Conservation (phyloP, 2,113 vertebrate species). For the Rhodinocichla rosea region DNA sequence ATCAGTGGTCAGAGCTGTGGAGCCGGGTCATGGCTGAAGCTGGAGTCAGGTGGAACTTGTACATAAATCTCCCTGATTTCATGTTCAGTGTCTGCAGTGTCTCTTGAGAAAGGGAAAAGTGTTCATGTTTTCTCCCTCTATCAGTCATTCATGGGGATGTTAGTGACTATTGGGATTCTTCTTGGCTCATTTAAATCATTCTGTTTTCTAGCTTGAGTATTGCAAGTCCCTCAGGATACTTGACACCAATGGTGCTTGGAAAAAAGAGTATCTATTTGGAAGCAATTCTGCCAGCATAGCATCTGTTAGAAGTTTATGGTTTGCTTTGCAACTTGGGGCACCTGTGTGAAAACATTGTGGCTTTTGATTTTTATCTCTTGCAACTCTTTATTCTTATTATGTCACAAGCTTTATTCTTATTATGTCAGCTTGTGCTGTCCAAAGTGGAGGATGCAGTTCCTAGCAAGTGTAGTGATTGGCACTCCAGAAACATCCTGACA, state of each 20-base stretch:
- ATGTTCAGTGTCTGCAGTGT: not conserved
- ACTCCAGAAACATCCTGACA: not conserved
- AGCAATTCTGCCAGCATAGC: not conserved
- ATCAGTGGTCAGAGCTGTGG: not conserved
- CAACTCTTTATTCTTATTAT: not conserved
- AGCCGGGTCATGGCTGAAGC: not conserved
- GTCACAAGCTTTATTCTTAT: not conserved
- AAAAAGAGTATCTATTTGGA: not conserved
- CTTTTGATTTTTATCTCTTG: constrained; percentile 2
- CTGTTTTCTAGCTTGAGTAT: not conserved
- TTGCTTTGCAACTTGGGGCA: constrained; percentile 4
- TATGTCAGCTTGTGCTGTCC: not conserved
- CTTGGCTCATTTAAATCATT: not conserved
- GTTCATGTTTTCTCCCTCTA: not conserved
- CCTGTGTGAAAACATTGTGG: constrained; percentile 14
- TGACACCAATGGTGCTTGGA: not conserved
- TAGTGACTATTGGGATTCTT: not conserved
- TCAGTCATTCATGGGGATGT: not conserved
- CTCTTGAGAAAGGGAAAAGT: not conserved
- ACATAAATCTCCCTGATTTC: not conserved
- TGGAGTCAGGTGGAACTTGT: not conserved
- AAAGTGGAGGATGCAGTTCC: not conserved
- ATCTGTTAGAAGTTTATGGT: not conserved
- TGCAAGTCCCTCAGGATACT: not conserved
- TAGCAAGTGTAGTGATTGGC: not conserved